phyloP scores from a whole-genome alignment of 2,888 invertebrate genomes.

The Netelia virgata region DNA sequence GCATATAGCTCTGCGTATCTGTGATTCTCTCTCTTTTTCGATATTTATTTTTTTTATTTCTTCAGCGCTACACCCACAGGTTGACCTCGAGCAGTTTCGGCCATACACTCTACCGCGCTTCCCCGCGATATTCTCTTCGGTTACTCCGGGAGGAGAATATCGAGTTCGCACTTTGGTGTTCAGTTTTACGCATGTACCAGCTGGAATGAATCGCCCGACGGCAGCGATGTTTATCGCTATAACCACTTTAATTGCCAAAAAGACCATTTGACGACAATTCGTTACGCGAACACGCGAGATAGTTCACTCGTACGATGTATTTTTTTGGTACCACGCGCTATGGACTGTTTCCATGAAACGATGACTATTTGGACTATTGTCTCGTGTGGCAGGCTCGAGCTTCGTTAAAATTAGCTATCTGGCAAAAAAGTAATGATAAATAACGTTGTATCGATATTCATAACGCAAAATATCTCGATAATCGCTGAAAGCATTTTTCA shows the following conservation, averaged over 20 bases:
- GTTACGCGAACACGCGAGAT: conserved; percentile 15
- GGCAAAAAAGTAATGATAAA: no score
- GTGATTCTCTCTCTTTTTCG: background rate
- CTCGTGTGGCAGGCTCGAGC: no score
- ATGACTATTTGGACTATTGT: no score
- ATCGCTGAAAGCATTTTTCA: no score
- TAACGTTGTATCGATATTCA: no score
- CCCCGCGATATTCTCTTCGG: background rate
- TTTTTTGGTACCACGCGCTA: background rate
- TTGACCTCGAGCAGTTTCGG: background rate
- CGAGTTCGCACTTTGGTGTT: conserved; percentile 1
- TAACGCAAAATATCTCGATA: no score
- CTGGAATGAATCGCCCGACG: conserved; percentile 2
- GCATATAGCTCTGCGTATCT: conserved; percentile 8
- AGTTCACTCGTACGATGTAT: conserved; percentile 12
- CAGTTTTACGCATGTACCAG: conserved; percentile 20
- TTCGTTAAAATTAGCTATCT: no score
- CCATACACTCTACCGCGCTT: background rate
- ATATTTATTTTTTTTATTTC: background rate
- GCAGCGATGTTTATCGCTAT: background rate
- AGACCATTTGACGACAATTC: conserved; percentile 14
- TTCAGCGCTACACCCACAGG: background rate
- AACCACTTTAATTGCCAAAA: conserved; percentile 28
- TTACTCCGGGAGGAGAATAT: conserved; percentile 13
- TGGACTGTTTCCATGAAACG: background rate